Conservation (phyloP, 2,888 invertebrate species). For the Philhelius pedissequus region DNA sequence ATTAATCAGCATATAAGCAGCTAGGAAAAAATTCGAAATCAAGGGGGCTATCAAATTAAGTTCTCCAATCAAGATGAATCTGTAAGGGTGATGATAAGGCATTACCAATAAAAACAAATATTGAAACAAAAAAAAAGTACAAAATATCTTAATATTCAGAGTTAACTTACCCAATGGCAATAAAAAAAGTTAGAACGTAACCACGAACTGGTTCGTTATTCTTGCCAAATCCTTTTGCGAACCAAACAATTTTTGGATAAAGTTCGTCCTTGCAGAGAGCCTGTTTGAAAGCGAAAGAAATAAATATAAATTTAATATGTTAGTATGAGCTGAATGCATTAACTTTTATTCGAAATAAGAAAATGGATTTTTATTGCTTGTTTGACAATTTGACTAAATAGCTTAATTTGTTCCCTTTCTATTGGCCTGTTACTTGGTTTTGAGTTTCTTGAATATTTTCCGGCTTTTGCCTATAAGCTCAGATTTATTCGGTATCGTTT, state of each 20-base stretch:
- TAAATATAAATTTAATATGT: slow-evolving; percentile 1
- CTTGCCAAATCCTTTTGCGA: slow-evolving; percentile 91
- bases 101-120: background rate
- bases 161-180: slow-evolving; percentile 88
- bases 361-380: background rate
- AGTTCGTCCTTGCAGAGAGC: slow-evolving; percentile 96
- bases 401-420: slow-evolving; percentile 5
- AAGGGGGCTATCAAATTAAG: slow-evolving; percentile 93
- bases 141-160: background rate
- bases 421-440: background rate
- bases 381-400: slow-evolving; percentile 1
- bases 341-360: background rate
- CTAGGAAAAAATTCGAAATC: slow-evolving; percentile 96
- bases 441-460: background rate
- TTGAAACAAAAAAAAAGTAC: background rate
- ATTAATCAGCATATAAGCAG: slow-evolving; percentile 95
- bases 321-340: background rate
- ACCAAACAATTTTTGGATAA: slow-evolving; percentile 94
- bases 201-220: slow-evolving; percentile 92
- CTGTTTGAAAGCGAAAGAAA: slow-evolving; percentile 73
- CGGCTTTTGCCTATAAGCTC: background rate
- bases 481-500: background rate
- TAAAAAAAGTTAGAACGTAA: slow-evolving; percentile 94
- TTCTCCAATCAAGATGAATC: slow-evolving; percentile 83
- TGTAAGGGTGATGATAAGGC: slow-evolving; percentile 53